Base-by-base conservation (phyloP, 2,888 invertebrate species). In the Rhaphigaster nebulosa region DNA sequence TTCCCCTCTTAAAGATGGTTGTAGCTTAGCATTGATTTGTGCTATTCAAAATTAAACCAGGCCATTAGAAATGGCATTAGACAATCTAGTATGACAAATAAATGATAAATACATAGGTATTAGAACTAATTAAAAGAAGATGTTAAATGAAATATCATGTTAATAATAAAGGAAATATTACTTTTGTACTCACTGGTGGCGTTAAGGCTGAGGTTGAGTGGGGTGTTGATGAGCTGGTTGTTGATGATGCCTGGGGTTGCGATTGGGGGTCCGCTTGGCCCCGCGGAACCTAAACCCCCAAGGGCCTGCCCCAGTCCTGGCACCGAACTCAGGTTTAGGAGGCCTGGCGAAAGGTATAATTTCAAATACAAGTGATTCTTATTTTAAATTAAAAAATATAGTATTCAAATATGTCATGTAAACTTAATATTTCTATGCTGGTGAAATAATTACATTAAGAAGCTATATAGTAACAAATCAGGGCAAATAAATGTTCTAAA, bases 161-260 rank as follows among this genome's bases (percentile, higher is more conserved):
- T 6, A 20, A 5, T 26, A 50, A 76, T 20, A 38, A 34, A 76
- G 23, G 4, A 76, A 76, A 20, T 70, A 80, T 84, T 84, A 84
- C 84, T 84, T 84, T 52, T 88, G 70, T 87, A 92, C 91, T 92
- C 60, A 92, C 92, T 91, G 80, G 92, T 91, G 76, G 95, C 94
- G 93, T 96, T 96, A 93, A 97, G 96, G 94, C 97, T 97, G 93
- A 97, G 95, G 94, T 97, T 97, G 93, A 97, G 95, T 56, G 97
- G 97, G 91, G 97, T 96, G 94, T 97, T 96, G 94, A 96, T 96
- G 93, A 96, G 96, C 91, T 95, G 95, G 92, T 94, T 94, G 93
- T 94, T 94, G 92, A 95, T 95, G 92, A 94, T 93, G 89, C 94
- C 93, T 92, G 95, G 94, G 92, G 95, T 94, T 88, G 93, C 93